Conservation (phyloP, 2,797 vertebrate species). For the Hoplostethus atlanticus region DNA sequence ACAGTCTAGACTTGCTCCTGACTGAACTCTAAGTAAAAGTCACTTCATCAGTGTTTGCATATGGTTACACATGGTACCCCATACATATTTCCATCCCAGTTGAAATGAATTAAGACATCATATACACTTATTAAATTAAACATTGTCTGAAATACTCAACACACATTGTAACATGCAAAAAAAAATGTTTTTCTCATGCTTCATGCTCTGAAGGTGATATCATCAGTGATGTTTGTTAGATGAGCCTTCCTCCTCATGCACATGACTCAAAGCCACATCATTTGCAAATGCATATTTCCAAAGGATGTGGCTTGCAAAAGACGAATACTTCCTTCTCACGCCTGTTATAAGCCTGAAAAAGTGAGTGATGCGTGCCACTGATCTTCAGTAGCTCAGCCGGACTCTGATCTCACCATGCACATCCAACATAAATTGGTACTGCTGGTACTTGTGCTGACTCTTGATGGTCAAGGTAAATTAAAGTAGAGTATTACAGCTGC, state of each 20-base stretch:
- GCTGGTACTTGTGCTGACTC: constrained; percentile 36
- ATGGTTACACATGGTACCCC: not conserved
- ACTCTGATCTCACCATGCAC: constrained; percentile 55
- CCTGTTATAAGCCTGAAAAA: constrained; percentile 7
- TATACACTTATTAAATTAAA: too few relatives aligned
- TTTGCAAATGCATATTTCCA: constrained; percentile 2
- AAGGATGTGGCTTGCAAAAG: too few relatives aligned
- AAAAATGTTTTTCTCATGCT: too few relatives aligned
- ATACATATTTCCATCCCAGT: not conserved
- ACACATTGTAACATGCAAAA: too few relatives aligned
- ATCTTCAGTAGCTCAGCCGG: constrained; percentile 14
- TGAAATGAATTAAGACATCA: not conserved
- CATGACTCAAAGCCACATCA: constrained; percentile 4
- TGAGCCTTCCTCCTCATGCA: not conserved
- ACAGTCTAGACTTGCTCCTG: not conserved
- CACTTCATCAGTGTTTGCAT: too few relatives aligned
- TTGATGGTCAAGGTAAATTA: constrained; percentile 39
- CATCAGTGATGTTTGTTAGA: too few relatives aligned
- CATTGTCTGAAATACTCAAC: too few relatives aligned
- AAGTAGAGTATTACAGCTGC: not conserved
- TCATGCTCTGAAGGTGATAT: too few relatives aligned
- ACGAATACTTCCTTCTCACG: constrained; percentile 21
- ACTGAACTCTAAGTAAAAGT: too few relatives aligned
- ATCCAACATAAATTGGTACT: not conserved
- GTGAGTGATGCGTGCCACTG: constrained; percentile 1